Evolutionary conservation across 2,797 vertebrate genomes (phyloP), one percentile per base, ranked within the genome.

Genomic region (Manis pentadactyla): DNA sequence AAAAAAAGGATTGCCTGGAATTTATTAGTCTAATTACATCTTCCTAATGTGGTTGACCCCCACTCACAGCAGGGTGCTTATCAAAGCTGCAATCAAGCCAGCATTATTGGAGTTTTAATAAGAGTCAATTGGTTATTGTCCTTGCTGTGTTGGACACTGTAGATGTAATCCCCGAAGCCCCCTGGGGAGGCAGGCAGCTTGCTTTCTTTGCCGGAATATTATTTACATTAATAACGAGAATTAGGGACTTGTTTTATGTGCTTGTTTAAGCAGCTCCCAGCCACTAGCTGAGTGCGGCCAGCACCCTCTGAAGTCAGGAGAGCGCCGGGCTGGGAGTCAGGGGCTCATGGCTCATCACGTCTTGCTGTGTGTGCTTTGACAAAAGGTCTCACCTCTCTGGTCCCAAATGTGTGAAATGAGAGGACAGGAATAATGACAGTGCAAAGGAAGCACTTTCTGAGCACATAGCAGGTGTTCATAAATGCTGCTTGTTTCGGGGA

Each of bases 11-110:
- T 93, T 53, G 96, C 94, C 57, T 0, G 73, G 95, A 97, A 98
- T 98, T 98, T 97, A 97, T 98, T 98, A 97, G 93, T 90, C 97
- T 98, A 98, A 98, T 98, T 98, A 97, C 84, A 95, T 97, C 98
- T 98, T 98, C 97, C 97, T 98, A 90, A 98, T 95, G 97, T 1
- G 18, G 78, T 90, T 98, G 98, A 98, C 97, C 97, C 95, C 31
- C 55, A n/a, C 0, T 7, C 42, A 12, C 95, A 90, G 97, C 81
- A 2, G 96, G 23, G 74, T 0, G 61, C 97, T 93, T 97, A 96
- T 98, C 97, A 96, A 95, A 97, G 97, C 97, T 29, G 21, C 91
- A 7, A 96, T 95, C 97, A 88, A 77, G 49, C 85, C 23, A 19
- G 84, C 68, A 2, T 97, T 97, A 95, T 91, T 95, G 97, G 97